These are phyloP conservation scores for Cyphomyrus plagiostoma DNA, from an alignment of 2,113 vertebrate species.

Conservation along the genomic window DNA sequence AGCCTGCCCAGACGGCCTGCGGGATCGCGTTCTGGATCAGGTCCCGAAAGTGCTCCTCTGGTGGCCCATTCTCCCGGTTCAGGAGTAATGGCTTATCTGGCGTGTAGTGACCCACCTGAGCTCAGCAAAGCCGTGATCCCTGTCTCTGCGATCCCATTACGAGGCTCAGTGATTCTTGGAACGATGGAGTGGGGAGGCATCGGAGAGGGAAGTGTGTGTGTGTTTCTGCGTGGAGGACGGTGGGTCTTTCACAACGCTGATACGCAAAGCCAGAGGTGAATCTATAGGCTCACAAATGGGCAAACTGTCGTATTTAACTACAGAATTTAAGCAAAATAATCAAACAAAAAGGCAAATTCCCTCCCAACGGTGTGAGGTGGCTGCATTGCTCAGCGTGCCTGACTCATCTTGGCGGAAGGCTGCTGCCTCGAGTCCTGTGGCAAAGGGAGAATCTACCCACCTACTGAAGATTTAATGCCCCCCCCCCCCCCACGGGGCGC, in stretches of 20 bases:
- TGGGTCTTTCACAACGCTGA: background rate
- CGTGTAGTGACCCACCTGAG: conserved; percentile 45
- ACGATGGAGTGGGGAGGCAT: conserved; percentile 30
- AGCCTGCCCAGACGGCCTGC: conserved; percentile 9
- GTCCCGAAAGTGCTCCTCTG: conserved; percentile 39
- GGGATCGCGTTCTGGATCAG: conserved; percentile 25
- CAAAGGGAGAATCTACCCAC: background rate
- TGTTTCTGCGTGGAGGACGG: conserved; percentile 25
- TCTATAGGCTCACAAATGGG: background rate
- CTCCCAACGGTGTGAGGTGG: background rate
- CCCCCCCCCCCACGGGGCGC: too few relatives aligned
- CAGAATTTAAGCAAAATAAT: background rate
- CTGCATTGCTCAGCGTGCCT: background rate
- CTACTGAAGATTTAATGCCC: background rate
- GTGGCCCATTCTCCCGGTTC: conserved; percentile 34
- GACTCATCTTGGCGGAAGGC: background rate
- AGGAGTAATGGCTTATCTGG: conserved; percentile 49
- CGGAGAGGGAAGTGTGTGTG: conserved; percentile 36
- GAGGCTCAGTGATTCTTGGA: conserved; percentile 49
- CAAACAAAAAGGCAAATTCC: background rate
- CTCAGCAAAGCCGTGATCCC: conserved; percentile 47
- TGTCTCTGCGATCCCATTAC: conserved; percentile 60
- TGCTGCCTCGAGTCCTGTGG: background rate
- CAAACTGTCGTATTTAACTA: background rate
- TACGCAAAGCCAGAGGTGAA: background rate